Percentiles rank a stretch among this genome's conserved stretches.
phyloP scores from a whole-genome alignment of 2,888 invertebrate species.

The Ceratothoa steindachneri region DNA sequence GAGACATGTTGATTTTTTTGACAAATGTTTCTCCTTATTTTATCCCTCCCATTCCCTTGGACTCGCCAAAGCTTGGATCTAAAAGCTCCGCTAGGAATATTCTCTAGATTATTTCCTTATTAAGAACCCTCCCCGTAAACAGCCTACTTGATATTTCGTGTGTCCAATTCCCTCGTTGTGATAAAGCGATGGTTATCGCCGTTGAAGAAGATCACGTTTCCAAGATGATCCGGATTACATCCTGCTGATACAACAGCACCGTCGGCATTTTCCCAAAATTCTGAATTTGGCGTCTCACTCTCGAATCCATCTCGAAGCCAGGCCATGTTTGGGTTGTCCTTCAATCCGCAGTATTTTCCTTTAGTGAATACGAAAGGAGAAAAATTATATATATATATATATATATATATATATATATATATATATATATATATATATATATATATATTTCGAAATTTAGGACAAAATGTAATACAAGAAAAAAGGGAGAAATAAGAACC shows the following conservation, averaged over 20 bases:
- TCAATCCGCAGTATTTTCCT: slow-evolving; percentile 34
- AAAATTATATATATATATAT: background rate
- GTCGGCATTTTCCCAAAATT: slow-evolving; percentile 27
- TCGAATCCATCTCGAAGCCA: slow-evolving; percentile 34
- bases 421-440: slow-evolving; percentile 14
- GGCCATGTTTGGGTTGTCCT: background rate
- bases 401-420: slow-evolving; percentile 11
- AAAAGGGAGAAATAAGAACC: background rate
- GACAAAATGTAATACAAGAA: background rate
- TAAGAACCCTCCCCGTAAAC: no score
- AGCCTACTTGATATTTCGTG: slow-evolving; percentile 33
- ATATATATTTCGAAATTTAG: slow-evolving; percentile 14
- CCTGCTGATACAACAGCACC: slow-evolving; percentile 14
- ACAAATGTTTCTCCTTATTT: no score
- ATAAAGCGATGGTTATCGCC: slow-evolving; percentile 25
- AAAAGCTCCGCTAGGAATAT: no score
- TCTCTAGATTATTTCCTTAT: no score
- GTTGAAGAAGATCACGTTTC: slow-evolving; percentile 26
- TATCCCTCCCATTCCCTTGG: no score
- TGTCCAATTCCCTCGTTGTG: slow-evolving; percentile 33
- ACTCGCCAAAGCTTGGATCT: no score
- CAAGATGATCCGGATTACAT: slow-evolving; percentile 6
- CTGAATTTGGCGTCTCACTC: background rate
- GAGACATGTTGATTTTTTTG: no score
- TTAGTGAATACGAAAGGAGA: background rate